Base-by-base conservation (phyloP, 2,797 vertebrate species). In the Aldrovandia affinis region DNA sequence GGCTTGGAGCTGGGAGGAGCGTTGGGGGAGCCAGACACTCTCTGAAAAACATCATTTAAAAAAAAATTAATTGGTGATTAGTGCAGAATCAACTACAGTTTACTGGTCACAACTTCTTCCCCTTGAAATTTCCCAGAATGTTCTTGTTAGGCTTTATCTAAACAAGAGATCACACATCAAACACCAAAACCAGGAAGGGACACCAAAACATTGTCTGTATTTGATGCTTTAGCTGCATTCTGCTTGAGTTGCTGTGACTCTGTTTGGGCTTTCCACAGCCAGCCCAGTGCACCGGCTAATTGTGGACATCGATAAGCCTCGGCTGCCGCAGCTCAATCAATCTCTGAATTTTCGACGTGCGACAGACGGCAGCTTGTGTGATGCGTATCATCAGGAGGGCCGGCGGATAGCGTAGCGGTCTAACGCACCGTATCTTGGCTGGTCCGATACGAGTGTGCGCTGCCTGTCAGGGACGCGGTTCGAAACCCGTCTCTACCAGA, bases 1-100 rank as follows among this genome's bases (percentile, higher is more conserved):
- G 94, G 93, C 88, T 95, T 93, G 93, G 94, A 94, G 88, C 89
- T 90, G 86, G 92, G 92, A 88, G 90, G 91, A 92, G 93, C 89
- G 88, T n/a, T n/a, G n/a, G 91, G 94, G 91, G 88, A 86, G 86
- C 92, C 93, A 85, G 94, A 93, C 83, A 92, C 90, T 90, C 94
- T 96, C 96, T 96, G 96, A 85, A 93, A 88, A 88, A 86, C 87
- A 93, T 87, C 93, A 88, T 86, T 10, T 30, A 44, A 78, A 73
- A 68, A 55, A 73, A 44, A 12, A n/a, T 63, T 36, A 12, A 8
- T n/a, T 2, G 28, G 25, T 36, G 2, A 18, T 39, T 33, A 70
- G 65, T 18, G 18, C 22, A 42, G 3, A 75, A 73, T 73, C 39
- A 75, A 8, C 7, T 12, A n/a, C 9, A 75, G 22, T 5, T 20